phyloP scores from a whole-genome alignment of 2,888 invertebrate genomes.

The Coleophora flavipennella region DNA sequence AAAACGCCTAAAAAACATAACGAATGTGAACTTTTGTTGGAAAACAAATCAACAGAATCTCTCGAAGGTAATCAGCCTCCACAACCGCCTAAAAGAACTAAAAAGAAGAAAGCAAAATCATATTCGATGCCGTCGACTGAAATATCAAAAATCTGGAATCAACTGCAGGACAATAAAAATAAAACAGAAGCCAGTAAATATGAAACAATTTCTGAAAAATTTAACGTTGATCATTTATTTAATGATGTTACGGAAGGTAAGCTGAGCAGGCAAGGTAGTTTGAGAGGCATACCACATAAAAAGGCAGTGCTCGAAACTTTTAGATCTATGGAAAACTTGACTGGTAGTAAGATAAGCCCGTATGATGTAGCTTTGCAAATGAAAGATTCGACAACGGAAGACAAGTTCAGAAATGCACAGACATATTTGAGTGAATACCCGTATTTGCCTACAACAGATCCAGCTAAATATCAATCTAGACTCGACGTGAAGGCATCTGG shows the following conservation, averaged over 20 bases:
- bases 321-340: constrained; percentile 63
- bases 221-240: constrained; percentile 65
- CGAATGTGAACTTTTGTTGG: constrained; percentile 51
- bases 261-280: constrained; percentile 60
- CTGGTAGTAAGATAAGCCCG: constrained; percentile 43
- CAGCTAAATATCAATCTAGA: constrained; percentile 61
- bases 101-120: constrained; percentile 44
- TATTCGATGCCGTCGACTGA: constrained; percentile 61
- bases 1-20: constrained; percentile 46
- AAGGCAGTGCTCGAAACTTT: constrained; percentile 68
- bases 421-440: constrained; percentile 64
- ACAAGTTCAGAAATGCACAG: constrained; percentile 50
- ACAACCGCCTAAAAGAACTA: constrained; percentile 34
- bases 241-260: constrained; percentile 62
- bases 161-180: constrained; percentile 40
- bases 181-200: constrained; percentile 30
- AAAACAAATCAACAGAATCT: constrained; percentile 51
- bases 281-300: constrained; percentile 67
- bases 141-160: constrained; percentile 51
- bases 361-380: constrained; percentile 55
- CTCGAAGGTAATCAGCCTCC: constrained; percentile 36
- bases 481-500: constrained; percentile 57
- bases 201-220: constrained; percentile 66
- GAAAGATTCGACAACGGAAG: constrained; percentile 46
- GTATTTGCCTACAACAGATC: constrained; percentile 63